Evolutionary conservation across 92 coral and sea anemone genomes (phyloP).

Genomic region (Phymanthus crucifer): DNA sequence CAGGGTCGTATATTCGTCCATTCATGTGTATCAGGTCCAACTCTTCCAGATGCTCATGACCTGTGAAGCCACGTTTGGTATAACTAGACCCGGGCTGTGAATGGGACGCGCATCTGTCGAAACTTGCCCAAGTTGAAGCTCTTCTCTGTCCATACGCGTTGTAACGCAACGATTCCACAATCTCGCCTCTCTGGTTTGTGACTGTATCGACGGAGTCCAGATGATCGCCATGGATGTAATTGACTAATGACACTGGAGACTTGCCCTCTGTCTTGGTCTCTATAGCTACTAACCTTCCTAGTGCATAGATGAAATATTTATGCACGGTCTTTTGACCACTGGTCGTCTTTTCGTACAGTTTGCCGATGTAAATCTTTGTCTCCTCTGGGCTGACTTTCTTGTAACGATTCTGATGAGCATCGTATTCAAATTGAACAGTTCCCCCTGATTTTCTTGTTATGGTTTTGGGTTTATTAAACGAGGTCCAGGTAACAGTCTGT

Average conservation of each 20-base stretch:
- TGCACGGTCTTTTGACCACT: slow-evolving; percentile 10
- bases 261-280: slow-evolving; percentile 8
- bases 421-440: slow-evolving; percentile 26
- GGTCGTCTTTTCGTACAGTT: slow-evolving; percentile 27
- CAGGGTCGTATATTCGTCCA: slow-evolving; percentile 49
- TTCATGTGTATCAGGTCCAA: slow-evolving; percentile 42
- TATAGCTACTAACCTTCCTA: slow-evolving; percentile 32
- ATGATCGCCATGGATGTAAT: slow-evolving; percentile 32
- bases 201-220: slow-evolving; percentile 37
- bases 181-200: slow-evolving; percentile 20
- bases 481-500: slow-evolving; percentile 28
- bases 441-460: slow-evolving; percentile 20
- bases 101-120: slow-evolving; percentile 22
- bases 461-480: slow-evolving; percentile 32
- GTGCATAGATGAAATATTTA: slow-evolving; percentile 34
- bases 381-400: slow-evolving; percentile 32
- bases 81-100: slow-evolving; percentile 23
- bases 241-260: slow-evolving; percentile 17
- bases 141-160: slow-evolving; percentile 40
- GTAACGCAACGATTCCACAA: slow-evolving; percentile 27
- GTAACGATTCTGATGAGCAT: slow-evolving; percentile 17
- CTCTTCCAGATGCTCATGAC: slow-evolving; percentile 39
- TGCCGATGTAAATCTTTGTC: slow-evolving; percentile 18
- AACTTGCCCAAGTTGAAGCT: slow-evolving; percentile 21
- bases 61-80: slow-evolving; percentile 37